These are phyloP conservation scores for Myotis myotis DNA, from an alignment of 2,797 vertebrate species.

Conservation along the genomic window DNA sequence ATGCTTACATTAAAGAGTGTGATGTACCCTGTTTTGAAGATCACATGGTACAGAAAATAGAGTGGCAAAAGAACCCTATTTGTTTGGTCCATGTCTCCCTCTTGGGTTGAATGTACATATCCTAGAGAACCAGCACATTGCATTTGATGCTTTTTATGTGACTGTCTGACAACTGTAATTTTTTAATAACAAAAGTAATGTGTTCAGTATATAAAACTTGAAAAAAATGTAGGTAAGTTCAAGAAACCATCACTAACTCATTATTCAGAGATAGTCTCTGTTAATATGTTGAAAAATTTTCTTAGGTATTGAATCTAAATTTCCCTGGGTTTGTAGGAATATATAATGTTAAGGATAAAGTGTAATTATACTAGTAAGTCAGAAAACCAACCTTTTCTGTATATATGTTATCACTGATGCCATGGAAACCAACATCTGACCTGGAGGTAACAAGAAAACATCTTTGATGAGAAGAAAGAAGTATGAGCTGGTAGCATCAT, in stretches of 20 bases:
- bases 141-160: neutral
- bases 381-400: neutral
- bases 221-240: neutral
- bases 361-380: neutral
- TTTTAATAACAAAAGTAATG: constrained; percentile 21
- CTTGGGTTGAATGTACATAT: neutral
- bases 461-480: neutral
- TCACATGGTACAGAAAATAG: neutral
- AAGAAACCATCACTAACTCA: constrained; percentile 11
- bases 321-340: neutral
- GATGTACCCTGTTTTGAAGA: neutral
- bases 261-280: neutral
- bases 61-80: neutral
- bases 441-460: neutral
- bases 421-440: constrained; percentile 15
- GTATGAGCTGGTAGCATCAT: neutral
- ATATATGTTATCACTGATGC: neutral
- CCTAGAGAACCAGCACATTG: neutral
- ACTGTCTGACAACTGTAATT: neutral
- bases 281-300: neutral
- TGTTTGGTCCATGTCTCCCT: neutral
- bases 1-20: neutral
- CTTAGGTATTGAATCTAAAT: constrained; percentile 5
- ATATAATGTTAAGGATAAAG: neutral
- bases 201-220: neutral